Base-by-base conservation (phyloP, 2,797 vertebrate species). In the Myotis myotis region DNA sequence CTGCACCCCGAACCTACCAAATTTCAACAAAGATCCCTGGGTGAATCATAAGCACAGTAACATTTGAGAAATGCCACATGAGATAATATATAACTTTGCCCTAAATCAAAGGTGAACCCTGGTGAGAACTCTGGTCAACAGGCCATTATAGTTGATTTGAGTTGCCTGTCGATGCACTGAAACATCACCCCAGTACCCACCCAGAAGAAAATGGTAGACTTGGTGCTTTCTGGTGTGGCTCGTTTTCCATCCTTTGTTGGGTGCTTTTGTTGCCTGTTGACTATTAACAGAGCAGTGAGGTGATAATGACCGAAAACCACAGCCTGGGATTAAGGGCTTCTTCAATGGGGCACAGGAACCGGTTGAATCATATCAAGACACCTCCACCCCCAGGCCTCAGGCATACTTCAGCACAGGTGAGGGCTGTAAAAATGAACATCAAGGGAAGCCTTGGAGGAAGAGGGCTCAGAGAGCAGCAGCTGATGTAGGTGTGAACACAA, bases 301-400 rank as follows among this genome's bases (percentile, higher is more conserved):
- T 47, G 68, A 44, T 17, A 41, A 90, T 36, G 72, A 68, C 74
- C 80, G 87, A 75, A 89, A 95, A 79, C 87, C 66, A 89, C 79
- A 82, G 76, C 30, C 64, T 47, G 44, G 86, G 41, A 94, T 62
- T 41, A 60, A 62, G 23, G 28, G 71, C 75, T 80, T 86, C 41
- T 53, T 95, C 71, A 49, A 51, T n/a, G 81, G 87, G 53, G n/a
- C 47, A 28, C 44, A 41, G 47, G 33, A 62, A 82, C 51, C 0
- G 8, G 76, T 6, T 90, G 95, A 95, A 91, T 91, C 93, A 93
- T 82, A 93, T 12, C 3, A 2, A 93, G 76, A 85, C 33, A 72
- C 9, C 60, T 70, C 28, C 57, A 53, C 47, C 47, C 25, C 47
- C 44, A 15, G 49, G 10, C 68, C 60, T 57, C 55, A 5, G 44